Conservation (phyloP, 2,113 vertebrate species). For the Macquaria australasica region DNA sequence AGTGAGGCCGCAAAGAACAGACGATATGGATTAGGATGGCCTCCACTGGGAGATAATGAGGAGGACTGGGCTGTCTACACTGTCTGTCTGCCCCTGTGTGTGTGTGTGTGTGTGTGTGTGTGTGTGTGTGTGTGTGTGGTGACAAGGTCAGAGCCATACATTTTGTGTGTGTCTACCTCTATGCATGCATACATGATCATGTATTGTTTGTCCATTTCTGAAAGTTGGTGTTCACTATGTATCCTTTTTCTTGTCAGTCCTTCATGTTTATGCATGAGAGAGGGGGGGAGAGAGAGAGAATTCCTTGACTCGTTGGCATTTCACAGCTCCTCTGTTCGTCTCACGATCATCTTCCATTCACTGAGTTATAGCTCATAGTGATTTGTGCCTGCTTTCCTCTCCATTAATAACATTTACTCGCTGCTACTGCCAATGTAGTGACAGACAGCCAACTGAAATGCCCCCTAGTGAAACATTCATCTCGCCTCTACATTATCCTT, state of each 20-base stretch:
- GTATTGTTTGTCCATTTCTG: conserved; percentile 26
- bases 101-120: neutral
- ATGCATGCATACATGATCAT: neutral
- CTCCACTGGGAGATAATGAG: conserved; percentile 78
- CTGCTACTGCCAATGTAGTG: conserved; percentile 59
- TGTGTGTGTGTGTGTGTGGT: neutral
- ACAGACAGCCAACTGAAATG: conserved; percentile 69
- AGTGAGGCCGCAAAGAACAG: conserved; percentile 68
- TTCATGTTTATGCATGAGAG: conserved; percentile 54
- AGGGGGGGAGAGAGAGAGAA: neutral
- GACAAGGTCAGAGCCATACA: conserved; percentile 48
- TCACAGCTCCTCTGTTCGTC: conserved; percentile 42
- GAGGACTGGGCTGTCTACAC: conserved; percentile 29
- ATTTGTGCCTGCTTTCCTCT: conserved; percentile 67
- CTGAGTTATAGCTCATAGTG: conserved; percentile 67
- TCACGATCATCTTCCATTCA: conserved; percentile 49
- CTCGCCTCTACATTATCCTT: conserved; percentile 53
- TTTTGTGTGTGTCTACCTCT: conserved; percentile 24
- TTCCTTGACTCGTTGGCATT: conserved; percentile 33
- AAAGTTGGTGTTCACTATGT: neutral
- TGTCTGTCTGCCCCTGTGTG: neutral
- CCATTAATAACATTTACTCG: conserved; percentile 75
- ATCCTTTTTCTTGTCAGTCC: conserved; percentile 25
- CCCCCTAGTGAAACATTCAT: conserved; percentile 68
- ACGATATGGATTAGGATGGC: conserved; percentile 70